Percentiles rank a stretch among this genome's conserved stretches.
phyloP scores from a whole-genome alignment of 2,888 invertebrate genomes.

The Didymodactylos carnosus region DNA sequence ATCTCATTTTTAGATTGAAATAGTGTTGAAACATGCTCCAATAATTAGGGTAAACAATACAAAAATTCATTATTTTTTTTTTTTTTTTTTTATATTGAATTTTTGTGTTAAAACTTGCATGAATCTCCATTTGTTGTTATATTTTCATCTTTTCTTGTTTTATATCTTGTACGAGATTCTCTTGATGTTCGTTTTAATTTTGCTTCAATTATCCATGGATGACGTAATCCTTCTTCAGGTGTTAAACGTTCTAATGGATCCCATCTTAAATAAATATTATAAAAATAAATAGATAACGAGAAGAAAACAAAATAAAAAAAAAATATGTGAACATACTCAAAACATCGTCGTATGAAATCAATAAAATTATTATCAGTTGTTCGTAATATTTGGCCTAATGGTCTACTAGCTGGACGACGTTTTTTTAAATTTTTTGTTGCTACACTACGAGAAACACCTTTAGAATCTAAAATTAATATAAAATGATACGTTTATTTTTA shows the following conservation, averaged over 20 bases:
- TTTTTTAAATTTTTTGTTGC: constrained; percentile 82
- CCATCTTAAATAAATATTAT: constrained; percentile 62
- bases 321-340: constrained; percentile 49
- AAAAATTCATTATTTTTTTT: too few species aligned
- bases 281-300: not conserved
- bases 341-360: constrained; percentile 67
- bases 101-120: too few species aligned
- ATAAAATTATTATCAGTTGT: constrained; percentile 70
- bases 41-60: too few species aligned
- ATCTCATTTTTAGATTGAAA: too few species aligned
- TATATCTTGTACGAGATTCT: not conserved
- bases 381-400: constrained; percentile 56
- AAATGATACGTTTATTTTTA: not conserved
- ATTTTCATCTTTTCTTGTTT: not conserved
- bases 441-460: constrained; percentile 68
- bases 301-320: not conserved
- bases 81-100: too few species aligned
- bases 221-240: constrained; percentile 67
- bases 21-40: too few species aligned
- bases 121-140: not conserved
- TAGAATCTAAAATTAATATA: constrained; percentile 49
- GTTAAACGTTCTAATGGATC: constrained; percentile 73
- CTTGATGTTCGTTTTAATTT: not conserved
- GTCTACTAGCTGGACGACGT: constrained; percentile 63
- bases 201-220: constrained; percentile 51